Evolutionary conservation across 2,888 invertebrate species (phyloP).

Genomic region (Scaptomyza flava): DNA sequence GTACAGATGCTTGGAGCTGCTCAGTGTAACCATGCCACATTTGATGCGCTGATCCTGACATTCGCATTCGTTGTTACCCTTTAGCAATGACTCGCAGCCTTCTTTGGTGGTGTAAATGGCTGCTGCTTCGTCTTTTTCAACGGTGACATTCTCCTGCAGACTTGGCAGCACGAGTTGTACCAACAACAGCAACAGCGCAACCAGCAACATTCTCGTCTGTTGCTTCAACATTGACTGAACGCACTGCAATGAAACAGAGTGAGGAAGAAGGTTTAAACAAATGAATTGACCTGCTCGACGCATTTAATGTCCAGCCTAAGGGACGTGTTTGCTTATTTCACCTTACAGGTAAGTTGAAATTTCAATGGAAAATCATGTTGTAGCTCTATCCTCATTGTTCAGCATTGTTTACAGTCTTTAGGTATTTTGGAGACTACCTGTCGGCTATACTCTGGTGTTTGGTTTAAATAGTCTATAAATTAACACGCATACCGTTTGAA

Average conservation of each 20-base stretch:
- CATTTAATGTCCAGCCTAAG: constrained; percentile 16
- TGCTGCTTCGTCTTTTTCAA: constrained; percentile 9
- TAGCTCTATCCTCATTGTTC: constrained; percentile 6
- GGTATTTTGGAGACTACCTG: constrained; percentile 34
- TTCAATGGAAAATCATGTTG: constrained; percentile 16
- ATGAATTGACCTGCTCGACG: constrained; percentile 19
- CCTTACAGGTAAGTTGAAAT: constrained; percentile 29
- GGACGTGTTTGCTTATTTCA: constrained; percentile 19
- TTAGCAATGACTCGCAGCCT: constrained; percentile 59
- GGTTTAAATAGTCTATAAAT: constrained; percentile 36
- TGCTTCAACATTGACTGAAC: constrained; percentile 39
- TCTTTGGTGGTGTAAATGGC: constrained; percentile 53
- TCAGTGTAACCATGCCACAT: constrained; percentile 60
- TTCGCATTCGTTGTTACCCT: constrained; percentile 60
- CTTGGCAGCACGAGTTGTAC: constrained; percentile 23
- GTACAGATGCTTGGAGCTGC: constrained; percentile 50
- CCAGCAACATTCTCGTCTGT: constrained; percentile 50
- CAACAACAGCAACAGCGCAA: constrained; percentile 17
- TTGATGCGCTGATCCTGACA: constrained; percentile 67
- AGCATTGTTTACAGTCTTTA: constrained; percentile 37
- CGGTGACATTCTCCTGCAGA: constrained; percentile 50
- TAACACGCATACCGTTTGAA: constrained; percentile 47
- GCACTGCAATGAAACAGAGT: constrained; percentile 36
- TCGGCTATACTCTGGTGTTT: background rate
- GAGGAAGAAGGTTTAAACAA: constrained; percentile 4